These are phyloP conservation scores for Dynastes grantii DNA, from an alignment of 2,888 invertebrate species.

Conservation along the genomic window DNA sequence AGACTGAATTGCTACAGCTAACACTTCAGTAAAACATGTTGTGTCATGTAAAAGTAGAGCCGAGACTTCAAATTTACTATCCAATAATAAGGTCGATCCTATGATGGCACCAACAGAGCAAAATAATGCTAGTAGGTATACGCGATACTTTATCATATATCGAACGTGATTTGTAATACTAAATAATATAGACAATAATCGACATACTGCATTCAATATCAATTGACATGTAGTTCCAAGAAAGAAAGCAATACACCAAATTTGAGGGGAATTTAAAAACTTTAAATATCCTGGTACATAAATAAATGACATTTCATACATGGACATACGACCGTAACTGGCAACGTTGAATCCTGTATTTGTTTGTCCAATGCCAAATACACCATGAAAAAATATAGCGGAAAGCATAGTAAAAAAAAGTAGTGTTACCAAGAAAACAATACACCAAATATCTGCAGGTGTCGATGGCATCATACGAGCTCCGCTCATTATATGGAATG, in stretches of 20 bases:
- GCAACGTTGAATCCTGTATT: slow-evolving; percentile 20
- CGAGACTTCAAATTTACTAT: slow-evolving; percentile 36
- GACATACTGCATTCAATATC: slow-evolving; percentile 40
- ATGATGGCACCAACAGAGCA: slow-evolving; percentile 44
- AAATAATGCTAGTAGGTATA: slow-evolving; percentile 49
- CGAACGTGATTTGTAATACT: slow-evolving; percentile 49
- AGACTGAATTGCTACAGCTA: slow-evolving; percentile 20
- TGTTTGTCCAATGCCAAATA: slow-evolving; percentile 45
- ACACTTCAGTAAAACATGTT: slow-evolving; percentile 20
- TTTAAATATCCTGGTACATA: slow-evolving; percentile 39
- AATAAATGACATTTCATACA: slow-evolving; percentile 24
- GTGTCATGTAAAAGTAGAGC: slow-evolving; percentile 30
- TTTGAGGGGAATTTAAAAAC: slow-evolving; percentile 35
- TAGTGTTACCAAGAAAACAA: slow-evolving; percentile 41
- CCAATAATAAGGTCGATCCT: slow-evolving; percentile 40
- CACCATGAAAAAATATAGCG: slow-evolving; percentile 39
- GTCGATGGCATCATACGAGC: slow-evolving; percentile 41
- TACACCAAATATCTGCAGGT: slow-evolving; percentile 50
- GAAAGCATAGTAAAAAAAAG: slow-evolving; percentile 34
- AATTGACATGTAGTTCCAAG: slow-evolving; percentile 37
- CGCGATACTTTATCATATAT: slow-evolving; percentile 45
- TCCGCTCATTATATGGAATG: slow-evolving; percentile 51
- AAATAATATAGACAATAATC: slow-evolving; percentile 48
- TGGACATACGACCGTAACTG: not conserved
- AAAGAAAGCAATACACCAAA: slow-evolving; percentile 34